Evolutionary conservation across 2,888 invertebrate genomes (phyloP), one percentile per base, ranked within the genome.

Genomic region (Tetanocera ferruginea): DNA sequence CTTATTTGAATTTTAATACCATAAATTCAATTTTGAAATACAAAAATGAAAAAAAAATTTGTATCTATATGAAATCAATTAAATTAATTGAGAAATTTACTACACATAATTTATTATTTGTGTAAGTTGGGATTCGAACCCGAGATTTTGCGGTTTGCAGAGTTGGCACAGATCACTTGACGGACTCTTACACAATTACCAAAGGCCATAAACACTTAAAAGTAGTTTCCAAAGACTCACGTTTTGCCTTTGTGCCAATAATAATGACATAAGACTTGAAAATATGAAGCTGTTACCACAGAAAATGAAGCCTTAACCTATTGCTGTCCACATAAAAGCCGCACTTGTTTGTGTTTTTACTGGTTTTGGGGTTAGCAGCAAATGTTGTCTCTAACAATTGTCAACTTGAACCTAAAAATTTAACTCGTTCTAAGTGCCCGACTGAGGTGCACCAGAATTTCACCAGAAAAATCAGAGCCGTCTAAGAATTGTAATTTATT

Each of bases 271-370:
- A 43, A 11, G 19, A 55, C 55, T 19, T 19, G 2, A 23, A 55
- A 19, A 55, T 55, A 19, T 19, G 23, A 19, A 19, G 17, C 14
- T 52, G n/a, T 52, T 52, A 17, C 4, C 52, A 52, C 17, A n/a
- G 52, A 1, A 17, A n/a, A 52, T 1, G 1, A 23, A n/a, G 19
- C 34, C 25, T 67, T 23, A 37, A 67, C 11, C 17, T 17, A 51
- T 23, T 43, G 31, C 28, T 70, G 70, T 52, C 52, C 70, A 70
- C 70, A 70, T 70, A 52, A 70, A 70, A 70, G 70, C 69, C 76
- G 43, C 76, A 76, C 60, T 76, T 71, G 70, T 67, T 64, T 14
- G 49, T 66, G 60, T 60, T 37, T 51, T 70, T 70, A 1, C 52
- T 43, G 70, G 70, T 34, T 64, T 5, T 57, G 23, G 57, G 23